These are phyloP conservation scores for Macrophya annulata DNA, from an alignment of 2,888 invertebrate species.

Conservation along the genomic window DNA sequence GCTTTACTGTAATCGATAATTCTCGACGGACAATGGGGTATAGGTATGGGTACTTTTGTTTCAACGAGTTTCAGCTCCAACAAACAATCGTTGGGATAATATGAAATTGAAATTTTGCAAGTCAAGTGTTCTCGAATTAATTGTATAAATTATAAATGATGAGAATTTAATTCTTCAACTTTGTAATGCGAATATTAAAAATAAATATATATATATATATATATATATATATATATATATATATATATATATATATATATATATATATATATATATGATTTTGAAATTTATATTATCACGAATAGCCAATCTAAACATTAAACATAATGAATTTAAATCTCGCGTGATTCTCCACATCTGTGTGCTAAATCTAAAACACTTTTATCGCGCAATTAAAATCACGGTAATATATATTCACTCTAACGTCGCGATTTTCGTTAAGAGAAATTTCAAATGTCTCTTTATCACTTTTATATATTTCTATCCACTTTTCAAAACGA, in stretches of 20 bases:
- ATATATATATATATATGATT: too few species aligned
- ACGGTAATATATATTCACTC: constrained; percentile 12
- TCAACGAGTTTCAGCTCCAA: neutral
- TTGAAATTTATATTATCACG: constrained; percentile 18
- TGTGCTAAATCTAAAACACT: constrained; percentile 53
- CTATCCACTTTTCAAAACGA: neutral
- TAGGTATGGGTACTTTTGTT: neutral
- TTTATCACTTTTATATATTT: neutral
- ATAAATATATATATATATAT: too few species aligned
- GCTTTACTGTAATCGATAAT: constrained; percentile 31
- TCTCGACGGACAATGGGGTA: neutral
- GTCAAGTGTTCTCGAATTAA: neutral
- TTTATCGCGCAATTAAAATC: constrained; percentile 18
- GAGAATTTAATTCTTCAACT: neutral
- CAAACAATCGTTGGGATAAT: neutral
- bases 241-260: too few species aligned
- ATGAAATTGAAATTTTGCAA: neutral
- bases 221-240: too few species aligned
- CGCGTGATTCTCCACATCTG: constrained; percentile 34
- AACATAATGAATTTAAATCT: constrained; percentile 52
- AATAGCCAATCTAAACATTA: constrained; percentile 28
- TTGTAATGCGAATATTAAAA: neutral
- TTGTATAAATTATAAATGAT: neutral
- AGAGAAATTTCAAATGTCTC: neutral
- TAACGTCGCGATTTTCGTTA: neutral